Conservation (phyloP, 2,113 vertebrate species). For the Alethe castanea region DNA sequence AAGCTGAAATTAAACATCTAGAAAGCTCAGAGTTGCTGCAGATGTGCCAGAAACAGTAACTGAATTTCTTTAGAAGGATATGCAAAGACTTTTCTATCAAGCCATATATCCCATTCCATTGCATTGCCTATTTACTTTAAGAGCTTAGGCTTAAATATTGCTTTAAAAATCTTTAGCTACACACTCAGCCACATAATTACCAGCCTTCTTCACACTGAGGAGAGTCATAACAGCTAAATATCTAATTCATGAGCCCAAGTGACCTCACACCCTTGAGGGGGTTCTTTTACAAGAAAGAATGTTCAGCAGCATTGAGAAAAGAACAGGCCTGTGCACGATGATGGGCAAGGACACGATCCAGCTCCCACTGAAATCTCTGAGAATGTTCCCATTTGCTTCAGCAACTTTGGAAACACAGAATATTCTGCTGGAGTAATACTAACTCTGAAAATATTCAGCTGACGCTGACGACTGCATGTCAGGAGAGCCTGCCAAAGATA, state of each 20-base stretch:
- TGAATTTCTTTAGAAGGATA: background rate
- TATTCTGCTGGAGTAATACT: background rate
- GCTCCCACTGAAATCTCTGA: background rate
- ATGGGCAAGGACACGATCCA: background rate
- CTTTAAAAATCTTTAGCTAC: background rate
- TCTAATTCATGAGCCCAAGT: background rate
- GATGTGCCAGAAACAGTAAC: background rate
- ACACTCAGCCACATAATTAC: background rate
- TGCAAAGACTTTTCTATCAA: background rate
- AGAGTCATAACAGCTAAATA: background rate
- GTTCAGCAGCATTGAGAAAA: background rate
- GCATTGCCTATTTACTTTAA: background rate
- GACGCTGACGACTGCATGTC: accelerated
- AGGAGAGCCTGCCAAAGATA: background rate
- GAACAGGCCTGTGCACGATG: background rate
- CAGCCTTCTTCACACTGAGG: background rate
- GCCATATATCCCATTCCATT: background rate
- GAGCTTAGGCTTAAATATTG: background rate
- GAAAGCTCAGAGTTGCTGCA: background rate
- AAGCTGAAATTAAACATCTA: background rate
- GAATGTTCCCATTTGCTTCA: background rate
- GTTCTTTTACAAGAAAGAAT: background rate
- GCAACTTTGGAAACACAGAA: background rate
- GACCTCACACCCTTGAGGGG: background rate
- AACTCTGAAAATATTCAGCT: background rate